Evolutionary conservation across 1,140 invertebrate genomes (phyloP).

Genomic region (Streblospio benedicti): DNA sequence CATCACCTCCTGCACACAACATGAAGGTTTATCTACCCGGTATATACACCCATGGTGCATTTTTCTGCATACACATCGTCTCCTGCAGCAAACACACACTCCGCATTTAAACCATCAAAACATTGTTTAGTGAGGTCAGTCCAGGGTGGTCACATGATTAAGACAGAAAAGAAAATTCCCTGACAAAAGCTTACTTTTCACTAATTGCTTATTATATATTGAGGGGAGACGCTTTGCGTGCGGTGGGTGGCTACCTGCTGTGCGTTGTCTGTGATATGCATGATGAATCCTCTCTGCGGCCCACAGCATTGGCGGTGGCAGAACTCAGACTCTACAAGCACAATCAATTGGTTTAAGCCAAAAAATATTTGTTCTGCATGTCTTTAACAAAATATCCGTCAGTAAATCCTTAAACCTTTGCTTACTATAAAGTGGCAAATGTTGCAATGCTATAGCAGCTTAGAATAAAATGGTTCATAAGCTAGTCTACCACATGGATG

Average conservation of each 20-base stretch:
- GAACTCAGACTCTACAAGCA: conserved; percentile 9
- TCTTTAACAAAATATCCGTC: conserved; percentile 1
- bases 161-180: background rate
- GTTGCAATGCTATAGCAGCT: too few species aligned
- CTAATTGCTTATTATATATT: background rate
- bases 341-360: background rate
- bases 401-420: too few species aligned
- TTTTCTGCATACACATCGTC: background rate
- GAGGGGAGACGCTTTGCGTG: background rate
- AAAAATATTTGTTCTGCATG: background rate
- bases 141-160: background rate
- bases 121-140: background rate
- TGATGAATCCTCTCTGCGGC: conserved; percentile 67
- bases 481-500: too few species aligned
- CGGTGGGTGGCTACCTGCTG: conserved; percentile 17
- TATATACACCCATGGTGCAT: background rate
- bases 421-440: too few species aligned
- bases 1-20: conserved; percentile 32
- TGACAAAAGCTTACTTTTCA: background rate
- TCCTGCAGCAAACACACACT: background rate
- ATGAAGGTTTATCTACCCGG: background rate
- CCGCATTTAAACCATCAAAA: background rate
- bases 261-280: conserved; percentile 68
- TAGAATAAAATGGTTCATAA: too few species aligned
- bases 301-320: conserved; percentile 46